phyloP scores from a whole-genome alignment of 2,888 invertebrate species.

The Hirtodrosophila alboralis region DNA sequence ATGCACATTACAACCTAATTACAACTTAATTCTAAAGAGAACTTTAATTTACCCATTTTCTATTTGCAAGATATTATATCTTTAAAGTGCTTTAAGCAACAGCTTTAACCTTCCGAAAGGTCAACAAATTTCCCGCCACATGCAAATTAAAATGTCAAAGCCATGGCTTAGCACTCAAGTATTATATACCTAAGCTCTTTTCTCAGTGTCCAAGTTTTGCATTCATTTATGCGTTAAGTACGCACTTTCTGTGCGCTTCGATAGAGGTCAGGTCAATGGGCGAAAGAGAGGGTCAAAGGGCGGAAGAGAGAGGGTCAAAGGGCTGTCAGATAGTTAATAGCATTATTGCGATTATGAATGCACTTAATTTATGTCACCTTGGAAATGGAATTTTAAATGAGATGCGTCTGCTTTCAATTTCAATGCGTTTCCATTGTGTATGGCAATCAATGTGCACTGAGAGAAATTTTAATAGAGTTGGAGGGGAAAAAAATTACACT shows the following conservation, averaged over 20 bases:
- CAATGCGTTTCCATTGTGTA: slow-evolving; percentile 2
- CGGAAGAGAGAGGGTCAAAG: slow-evolving; percentile 8
- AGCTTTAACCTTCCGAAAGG: slow-evolving; percentile 19
- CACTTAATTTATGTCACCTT: slow-evolving; percentile 57
- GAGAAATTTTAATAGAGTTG: slow-evolving; percentile 4
- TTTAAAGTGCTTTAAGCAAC: not conserved
- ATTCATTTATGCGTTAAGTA: slow-evolving; percentile 25
- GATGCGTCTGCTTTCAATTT: slow-evolving; percentile 51
- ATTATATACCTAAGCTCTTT: slow-evolving; percentile 6
- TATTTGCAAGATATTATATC: too few relatives aligned
- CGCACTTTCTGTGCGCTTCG: not conserved
- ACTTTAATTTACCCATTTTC: too few relatives aligned
- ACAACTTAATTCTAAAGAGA: too few relatives aligned
- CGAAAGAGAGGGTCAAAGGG: not conserved
- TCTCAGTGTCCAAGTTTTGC: slow-evolving; percentile 15
- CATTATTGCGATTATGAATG: slow-evolving; percentile 47
- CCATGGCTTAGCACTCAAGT: slow-evolving; percentile 33
- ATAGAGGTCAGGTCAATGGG: slow-evolving; percentile 14
- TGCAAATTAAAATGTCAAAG: slow-evolving; percentile 46
- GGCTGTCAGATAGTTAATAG: slow-evolving; percentile 45
- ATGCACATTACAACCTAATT: too few relatives aligned
- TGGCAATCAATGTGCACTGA: slow-evolving; percentile 5
- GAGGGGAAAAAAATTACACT: too few relatives aligned
- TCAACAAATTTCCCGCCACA: slow-evolving; percentile 4
- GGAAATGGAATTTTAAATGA: slow-evolving; percentile 55